Percentiles rank a stretch among this genome's conserved stretches.
Conservation (phyloP, 2,888 invertebrate species). For the Timema podura region DNA sequence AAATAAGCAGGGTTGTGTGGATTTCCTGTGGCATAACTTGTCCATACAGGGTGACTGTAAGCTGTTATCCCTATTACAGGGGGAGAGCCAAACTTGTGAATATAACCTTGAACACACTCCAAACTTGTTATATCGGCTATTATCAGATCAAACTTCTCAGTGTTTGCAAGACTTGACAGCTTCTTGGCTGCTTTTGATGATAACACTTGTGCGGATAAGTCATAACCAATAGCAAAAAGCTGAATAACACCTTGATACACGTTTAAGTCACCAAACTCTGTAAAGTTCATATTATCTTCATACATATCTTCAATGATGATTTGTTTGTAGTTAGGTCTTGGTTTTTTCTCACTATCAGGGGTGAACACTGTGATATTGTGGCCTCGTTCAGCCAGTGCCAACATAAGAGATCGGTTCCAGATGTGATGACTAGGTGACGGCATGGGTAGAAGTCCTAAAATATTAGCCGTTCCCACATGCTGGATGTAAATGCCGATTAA, state of each 20-base stretch:
- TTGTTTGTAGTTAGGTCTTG: constrained; percentile 23
- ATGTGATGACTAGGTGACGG: constrained; percentile 30
- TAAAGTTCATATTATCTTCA: neutral
- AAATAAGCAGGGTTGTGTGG: constrained; percentile 27
- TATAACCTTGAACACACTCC: constrained; percentile 27
- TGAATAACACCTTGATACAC: neutral
- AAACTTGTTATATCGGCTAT: constrained; percentile 22
- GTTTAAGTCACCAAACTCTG: neutral
- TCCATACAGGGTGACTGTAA: constrained; percentile 24
- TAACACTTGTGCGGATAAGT: constrained; percentile 17
- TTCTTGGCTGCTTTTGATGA: constrained; percentile 16
- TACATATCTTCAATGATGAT: constrained; percentile 26
- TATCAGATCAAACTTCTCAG: constrained; percentile 26
- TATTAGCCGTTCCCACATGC: constrained; percentile 15
- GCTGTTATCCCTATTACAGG: constrained; percentile 28
- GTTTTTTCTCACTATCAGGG: constrained; percentile 25
- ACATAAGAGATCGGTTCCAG: constrained; percentile 25
- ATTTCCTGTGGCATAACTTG: constrained; percentile 19
- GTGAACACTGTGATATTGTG: constrained; percentile 30
- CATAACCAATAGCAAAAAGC: neutral
- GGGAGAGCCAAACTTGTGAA: constrained; percentile 22
- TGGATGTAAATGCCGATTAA: no score
- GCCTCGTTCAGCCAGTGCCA: constrained; percentile 25
- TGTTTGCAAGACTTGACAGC: constrained; percentile 14
- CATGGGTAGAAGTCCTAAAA: constrained; percentile 24